A percentile compares a stretch with the other conserved stretches of the same genome.
Conservation (phyloP, 2,888 invertebrate species). For the Zygogramma bicolorata region DNA sequence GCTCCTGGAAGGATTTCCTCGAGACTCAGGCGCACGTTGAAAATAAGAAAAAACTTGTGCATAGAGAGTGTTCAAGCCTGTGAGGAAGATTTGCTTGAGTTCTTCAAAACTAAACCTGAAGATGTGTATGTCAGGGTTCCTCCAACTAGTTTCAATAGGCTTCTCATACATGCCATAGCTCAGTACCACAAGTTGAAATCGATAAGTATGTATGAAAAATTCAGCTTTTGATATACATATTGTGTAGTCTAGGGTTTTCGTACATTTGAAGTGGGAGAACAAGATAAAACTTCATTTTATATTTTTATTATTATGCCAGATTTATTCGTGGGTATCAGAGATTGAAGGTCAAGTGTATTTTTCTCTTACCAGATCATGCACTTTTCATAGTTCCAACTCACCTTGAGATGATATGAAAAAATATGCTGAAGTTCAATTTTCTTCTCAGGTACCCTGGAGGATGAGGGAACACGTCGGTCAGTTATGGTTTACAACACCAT, state of each 20-base stretch:
- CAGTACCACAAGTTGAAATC: conserved; percentile 60
- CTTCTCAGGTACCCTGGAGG: conserved; percentile 41
- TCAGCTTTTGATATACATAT: neutral
- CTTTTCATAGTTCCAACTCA: neutral
- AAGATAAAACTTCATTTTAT: no score
- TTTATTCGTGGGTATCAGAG: no score
- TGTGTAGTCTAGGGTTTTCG: no score
- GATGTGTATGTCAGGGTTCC: conserved; percentile 53
- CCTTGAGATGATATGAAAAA: neutral
- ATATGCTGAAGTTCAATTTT: no score
- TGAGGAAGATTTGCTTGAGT: conserved; percentile 55
- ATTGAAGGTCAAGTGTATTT: no score
- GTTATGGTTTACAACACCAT: conserved; percentile 49
- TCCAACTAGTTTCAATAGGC: conserved; percentile 58
- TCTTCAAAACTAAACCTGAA: conserved; percentile 54
- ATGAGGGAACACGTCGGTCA: conserved; percentile 39
- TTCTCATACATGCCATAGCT: conserved; percentile 60
- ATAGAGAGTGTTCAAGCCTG: conserved; percentile 52
- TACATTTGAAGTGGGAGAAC: no score
- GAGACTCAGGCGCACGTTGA: conserved; percentile 57
- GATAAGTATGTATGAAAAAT: conserved; percentile 54
- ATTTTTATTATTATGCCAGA: no score
- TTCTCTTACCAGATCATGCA: neutral
- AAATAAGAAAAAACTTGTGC: conserved; percentile 57
- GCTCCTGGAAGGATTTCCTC: conserved; percentile 54